These are phyloP conservation scores for Torymus auratus DNA, from an alignment of 2,888 invertebrate genomes.

Conservation along the genomic window DNA sequence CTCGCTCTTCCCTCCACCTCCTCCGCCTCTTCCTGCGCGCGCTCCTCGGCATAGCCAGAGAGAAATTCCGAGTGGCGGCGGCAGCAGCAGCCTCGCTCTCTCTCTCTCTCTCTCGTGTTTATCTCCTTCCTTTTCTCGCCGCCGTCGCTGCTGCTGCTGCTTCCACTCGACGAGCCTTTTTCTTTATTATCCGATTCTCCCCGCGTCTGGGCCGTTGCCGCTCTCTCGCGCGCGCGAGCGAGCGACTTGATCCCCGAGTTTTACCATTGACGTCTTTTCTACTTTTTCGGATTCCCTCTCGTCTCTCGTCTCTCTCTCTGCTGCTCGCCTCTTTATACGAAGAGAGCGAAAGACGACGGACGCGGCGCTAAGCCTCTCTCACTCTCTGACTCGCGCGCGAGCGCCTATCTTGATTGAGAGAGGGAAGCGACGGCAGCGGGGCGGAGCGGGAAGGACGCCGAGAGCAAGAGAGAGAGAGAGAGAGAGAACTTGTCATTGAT, in stretches of 20 bases:
- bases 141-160: slow-evolving; percentile 42
- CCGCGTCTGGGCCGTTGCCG: slow-evolving; percentile 56
- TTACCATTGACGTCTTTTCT: slow-evolving; percentile 58
- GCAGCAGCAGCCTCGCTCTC: slow-evolving; percentile 1
- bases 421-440: slow-evolving; percentile 62
- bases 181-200: slow-evolving; percentile 63
- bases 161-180: slow-evolving; percentile 54
- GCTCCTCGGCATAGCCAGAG: slow-evolving; percentile 1
- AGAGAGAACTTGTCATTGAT: slow-evolving; percentile 75
- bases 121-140: slow-evolving; percentile 49
- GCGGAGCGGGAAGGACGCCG: slow-evolving; percentile 57
- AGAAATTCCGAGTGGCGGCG: slow-evolving; percentile 49
- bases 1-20: slow-evolving; percentile 53
- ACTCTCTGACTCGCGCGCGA: slow-evolving; percentile 58
- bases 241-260: slow-evolving; percentile 20
- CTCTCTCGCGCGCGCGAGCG: slow-evolving; percentile 57
- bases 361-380: slow-evolving; percentile 71
- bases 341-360: slow-evolving; percentile 59
- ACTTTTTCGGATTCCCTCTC: slow-evolving; percentile 62
- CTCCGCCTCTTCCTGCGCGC: slow-evolving; percentile 16
- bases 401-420: slow-evolving; percentile 76
- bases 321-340: slow-evolving; percentile 17
- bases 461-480: slow-evolving; percentile 59
- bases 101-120: slow-evolving; percentile 30
- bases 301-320: slow-evolving; percentile 65